Conservation (phyloP, 2,797 vertebrate species). For the Hephaestus fuliginosus region DNA sequence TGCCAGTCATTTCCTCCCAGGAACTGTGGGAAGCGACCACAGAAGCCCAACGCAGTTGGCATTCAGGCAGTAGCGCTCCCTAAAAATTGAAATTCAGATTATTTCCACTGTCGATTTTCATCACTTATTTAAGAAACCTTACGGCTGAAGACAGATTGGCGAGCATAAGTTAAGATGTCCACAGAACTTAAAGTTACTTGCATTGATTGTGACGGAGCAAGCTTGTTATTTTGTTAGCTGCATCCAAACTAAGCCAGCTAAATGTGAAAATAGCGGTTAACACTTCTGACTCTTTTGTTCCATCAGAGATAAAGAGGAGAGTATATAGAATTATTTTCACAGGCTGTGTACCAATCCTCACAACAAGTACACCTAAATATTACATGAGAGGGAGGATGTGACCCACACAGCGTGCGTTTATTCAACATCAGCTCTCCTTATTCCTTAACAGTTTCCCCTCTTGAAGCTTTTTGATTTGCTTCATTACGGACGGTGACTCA, state of each 20-base stretch:
- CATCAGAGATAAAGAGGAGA: no score
- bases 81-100: neutral
- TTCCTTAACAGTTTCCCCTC: constrained; percentile 33
- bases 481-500: constrained; percentile 42
- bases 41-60: neutral
- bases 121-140: neutral
- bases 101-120: neutral
- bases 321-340: no score
- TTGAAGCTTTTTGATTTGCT: constrained; percentile 40
- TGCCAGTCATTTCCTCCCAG: neutral
- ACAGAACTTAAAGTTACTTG: neutral
- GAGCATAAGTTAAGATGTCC: neutral
- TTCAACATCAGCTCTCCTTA: constrained; percentile 27
- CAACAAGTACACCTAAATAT: constrained; percentile 26
- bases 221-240: neutral
- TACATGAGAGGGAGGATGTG: constrained; percentile 14
- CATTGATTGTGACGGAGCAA: neutral
- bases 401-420: constrained; percentile 33
- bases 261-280: neutral
- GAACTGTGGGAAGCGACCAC: neutral
- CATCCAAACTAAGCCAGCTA: neutral
- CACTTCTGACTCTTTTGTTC: no score
- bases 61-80: neutral
- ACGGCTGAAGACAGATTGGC: neutral
- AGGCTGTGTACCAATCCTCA: neutral